Evolutionary conservation across 2,113 vertebrate species (phyloP).

Genomic region (Marcusenius ussheri): DNA sequence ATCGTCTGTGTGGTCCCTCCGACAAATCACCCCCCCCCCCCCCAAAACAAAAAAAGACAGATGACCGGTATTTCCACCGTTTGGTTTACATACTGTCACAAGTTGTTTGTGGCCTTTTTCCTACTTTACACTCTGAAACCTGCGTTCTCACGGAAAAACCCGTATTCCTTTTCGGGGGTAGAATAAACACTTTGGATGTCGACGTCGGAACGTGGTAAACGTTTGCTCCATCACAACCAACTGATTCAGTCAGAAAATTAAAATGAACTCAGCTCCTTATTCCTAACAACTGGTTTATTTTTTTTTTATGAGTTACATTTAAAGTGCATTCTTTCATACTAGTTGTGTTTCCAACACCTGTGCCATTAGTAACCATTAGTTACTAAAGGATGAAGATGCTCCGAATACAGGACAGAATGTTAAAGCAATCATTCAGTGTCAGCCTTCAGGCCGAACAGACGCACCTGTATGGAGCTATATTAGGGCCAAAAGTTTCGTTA

Average conservation of each 20-base stretch:
- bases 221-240: neutral
- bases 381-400: neutral
- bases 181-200: conserved; percentile 38
- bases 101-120: conserved; percentile 10
- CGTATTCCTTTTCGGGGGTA: conserved; percentile 29
- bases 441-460: neutral
- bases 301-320: neutral
- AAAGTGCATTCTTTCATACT: neutral
- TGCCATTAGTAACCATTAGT: neutral
- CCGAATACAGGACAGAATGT: neutral
- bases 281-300: neutral
- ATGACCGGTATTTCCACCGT: neutral
- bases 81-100: neutral
- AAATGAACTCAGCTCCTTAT: neutral
- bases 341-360: neutral
- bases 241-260: neutral
- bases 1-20: neutral
- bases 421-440: neutral
- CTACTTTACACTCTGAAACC: neutral
- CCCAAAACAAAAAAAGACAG: neutral
- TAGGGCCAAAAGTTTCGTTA: too few species aligned
- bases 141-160: conserved; percentile 38
- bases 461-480: too few species aligned
- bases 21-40: neutral
- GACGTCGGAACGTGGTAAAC: neutral